Evolutionary conservation across 2,888 invertebrate species (phyloP).

Genomic region (Geophilus truncorum): DNA sequence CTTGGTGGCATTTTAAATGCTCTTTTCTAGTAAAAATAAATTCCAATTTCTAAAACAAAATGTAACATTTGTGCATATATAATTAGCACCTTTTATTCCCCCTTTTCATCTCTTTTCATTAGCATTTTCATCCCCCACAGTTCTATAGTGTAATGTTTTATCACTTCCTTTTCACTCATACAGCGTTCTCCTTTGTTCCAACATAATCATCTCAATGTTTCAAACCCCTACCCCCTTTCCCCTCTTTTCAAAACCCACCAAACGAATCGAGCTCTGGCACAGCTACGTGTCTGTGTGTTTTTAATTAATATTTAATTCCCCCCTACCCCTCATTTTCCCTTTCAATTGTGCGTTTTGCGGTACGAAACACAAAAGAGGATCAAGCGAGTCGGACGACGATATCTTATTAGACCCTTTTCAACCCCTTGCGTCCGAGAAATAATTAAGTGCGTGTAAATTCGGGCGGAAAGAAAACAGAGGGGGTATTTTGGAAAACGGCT

Average conservation of each 20-base stretch:
- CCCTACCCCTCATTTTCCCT: background rate
- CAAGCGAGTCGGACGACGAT: background rate
- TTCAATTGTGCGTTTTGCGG: background rate
- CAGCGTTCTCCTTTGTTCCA: background rate
- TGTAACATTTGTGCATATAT: too few species aligned
- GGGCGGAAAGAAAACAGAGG: background rate
- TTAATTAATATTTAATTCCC: slow-evolving; percentile 14
- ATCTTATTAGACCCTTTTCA: background rate
- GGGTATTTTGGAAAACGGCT: background rate
- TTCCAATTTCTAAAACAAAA: too few species aligned
- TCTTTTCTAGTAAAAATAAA: too few species aligned
- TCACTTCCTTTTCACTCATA: too few species aligned
- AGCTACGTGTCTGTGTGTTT: too few species aligned
- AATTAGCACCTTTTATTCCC: too few species aligned
- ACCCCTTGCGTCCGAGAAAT: background rate
- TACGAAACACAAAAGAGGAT: background rate
- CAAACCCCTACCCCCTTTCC: too few species aligned
- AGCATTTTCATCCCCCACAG: background rate
- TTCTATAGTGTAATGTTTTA: background rate
- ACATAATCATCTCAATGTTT: background rate
- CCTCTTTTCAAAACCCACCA: too few species aligned
- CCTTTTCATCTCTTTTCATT: background rate
- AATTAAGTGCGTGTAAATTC: background rate
- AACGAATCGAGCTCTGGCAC: too few species aligned
- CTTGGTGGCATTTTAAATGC: too few species aligned